A percentile compares a stretch with the other conserved stretches of the same genome.
Conservation (phyloP, 2,888 invertebrate genomes). For the Acrobasis repandana region DNA sequence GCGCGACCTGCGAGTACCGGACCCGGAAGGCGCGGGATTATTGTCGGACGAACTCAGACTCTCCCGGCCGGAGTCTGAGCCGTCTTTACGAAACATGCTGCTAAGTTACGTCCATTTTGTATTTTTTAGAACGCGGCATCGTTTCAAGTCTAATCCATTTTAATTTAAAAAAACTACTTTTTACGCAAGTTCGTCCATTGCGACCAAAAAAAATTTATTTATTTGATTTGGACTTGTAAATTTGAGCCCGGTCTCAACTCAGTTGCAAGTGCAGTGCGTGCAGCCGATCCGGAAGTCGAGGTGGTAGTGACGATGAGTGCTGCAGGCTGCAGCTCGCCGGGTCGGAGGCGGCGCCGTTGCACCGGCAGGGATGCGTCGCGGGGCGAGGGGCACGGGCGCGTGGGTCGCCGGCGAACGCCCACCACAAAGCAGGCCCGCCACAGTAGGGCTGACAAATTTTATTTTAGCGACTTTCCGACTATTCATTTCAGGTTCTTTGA, state of each 20-base stretch:
- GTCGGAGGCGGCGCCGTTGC: constrained; percentile 5
- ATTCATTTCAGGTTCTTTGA: no score
- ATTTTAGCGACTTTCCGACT: not conserved
- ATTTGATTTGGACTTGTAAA: not conserved
- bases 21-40: not conserved
- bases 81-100: not conserved
- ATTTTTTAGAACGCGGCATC: not conserved
- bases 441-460: constrained; percentile 15
- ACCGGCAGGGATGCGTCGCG: constrained; percentile 9
- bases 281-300: constrained; percentile 4
- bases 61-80: not conserved
- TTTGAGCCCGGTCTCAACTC: not conserved
- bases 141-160: not conserved
- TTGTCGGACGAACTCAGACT: not conserved
- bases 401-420: constrained; percentile 3
- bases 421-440: not conserved
- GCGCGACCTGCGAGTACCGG: not conserved
- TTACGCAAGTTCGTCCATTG: not conserved
- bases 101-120: constrained; percentile 6
- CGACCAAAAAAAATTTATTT: not conserved
- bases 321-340: not conserved
- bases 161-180: not conserved
- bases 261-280: not conserved
- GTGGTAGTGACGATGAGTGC: not conserved
- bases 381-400: not conserved